Evolutionary conservation across 1,140 invertebrate genomes (phyloP).

Genomic region (Mylabris phalerata): DNA sequence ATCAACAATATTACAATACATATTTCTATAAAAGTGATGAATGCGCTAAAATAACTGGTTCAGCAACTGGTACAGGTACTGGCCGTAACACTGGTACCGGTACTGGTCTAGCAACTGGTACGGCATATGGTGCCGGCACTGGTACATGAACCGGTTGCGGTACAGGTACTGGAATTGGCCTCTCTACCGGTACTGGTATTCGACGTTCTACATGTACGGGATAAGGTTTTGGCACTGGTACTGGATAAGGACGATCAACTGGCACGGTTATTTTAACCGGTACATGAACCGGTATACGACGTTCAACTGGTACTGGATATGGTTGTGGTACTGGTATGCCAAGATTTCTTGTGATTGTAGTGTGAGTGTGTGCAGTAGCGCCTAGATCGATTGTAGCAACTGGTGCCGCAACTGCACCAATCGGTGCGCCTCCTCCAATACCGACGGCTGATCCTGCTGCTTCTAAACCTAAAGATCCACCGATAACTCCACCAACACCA

Average conservation of each 20-base stretch:
- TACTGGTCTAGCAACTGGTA: conserved; percentile 8
- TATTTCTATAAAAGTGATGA: neutral
- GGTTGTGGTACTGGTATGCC: conserved; percentile 30
- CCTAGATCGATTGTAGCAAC: conserved; percentile 17
- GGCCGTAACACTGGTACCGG: conserved; percentile 4
- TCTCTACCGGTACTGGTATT: conserved; percentile 29
- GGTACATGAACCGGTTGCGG: conserved; percentile 29
- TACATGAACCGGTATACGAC: conserved; percentile 27
- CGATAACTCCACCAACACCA: conserved; percentile 12
- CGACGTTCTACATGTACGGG: conserved; percentile 33
- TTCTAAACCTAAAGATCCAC: conserved; percentile 6
- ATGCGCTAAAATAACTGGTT: neutral
- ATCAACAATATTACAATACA: neutral
- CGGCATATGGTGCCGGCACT: conserved; percentile 1
- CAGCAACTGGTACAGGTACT: conserved; percentile 7
- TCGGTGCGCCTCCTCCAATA: neutral
- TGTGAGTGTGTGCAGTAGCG: conserved; percentile 31
- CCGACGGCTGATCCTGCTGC: conserved; percentile 1
- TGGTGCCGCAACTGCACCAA: conserved; percentile 3
- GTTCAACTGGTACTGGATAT: conserved; percentile 29
- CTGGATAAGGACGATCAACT: conserved; percentile 20
- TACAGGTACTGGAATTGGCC: conserved; percentile 42
- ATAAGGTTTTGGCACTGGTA: conserved; percentile 43
- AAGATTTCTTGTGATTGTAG: conserved; percentile 32
- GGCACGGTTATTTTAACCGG: conserved; percentile 22